A percentile compares a stretch with the other conserved stretches of the same genome.
Evolutionary conservation across 2,888 invertebrate genomes (phyloP).

Genomic region (Melanargia galathea): DNA sequence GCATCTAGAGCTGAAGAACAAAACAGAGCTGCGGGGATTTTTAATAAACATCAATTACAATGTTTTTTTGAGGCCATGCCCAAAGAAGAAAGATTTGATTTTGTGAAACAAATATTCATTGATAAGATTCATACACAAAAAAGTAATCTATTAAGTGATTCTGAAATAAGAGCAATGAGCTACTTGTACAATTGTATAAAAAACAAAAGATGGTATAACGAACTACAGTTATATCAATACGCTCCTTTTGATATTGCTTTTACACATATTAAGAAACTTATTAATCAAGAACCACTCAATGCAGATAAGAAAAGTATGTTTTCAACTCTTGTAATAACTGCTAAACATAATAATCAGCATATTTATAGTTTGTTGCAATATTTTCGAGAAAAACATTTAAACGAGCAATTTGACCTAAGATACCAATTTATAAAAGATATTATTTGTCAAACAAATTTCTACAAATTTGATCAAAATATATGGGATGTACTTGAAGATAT

Average conservation of each 20-base stretch:
- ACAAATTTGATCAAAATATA: conserved; percentile 49
- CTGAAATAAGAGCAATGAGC: conserved; percentile 44
- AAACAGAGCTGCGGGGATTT: conserved; percentile 15
- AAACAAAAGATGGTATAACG: conserved; percentile 29
- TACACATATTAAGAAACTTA: conserved; percentile 53
- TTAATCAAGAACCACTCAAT: conserved; percentile 51
- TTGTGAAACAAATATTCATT: conserved; percentile 58
- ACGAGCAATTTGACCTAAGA: conserved; percentile 46
- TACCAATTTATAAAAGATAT: conserved; percentile 49
- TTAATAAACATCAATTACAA: conserved; percentile 49
- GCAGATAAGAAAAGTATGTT: conserved; percentile 52
- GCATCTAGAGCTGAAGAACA: conserved; percentile 29
- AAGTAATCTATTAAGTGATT: conserved; percentile 38
- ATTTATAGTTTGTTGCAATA: conserved; percentile 52
- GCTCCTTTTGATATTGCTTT: conserved; percentile 60
- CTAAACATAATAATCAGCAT: conserved; percentile 46
- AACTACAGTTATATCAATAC: conserved; percentile 57
- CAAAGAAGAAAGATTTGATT: conserved; percentile 55
- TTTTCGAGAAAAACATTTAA: conserved; percentile 52
- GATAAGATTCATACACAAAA: conserved; percentile 47
- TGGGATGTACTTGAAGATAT: conserved; percentile 59
- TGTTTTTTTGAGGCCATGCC: conserved; percentile 55
- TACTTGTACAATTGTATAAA: conserved; percentile 39
- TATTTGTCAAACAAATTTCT: conserved; percentile 45
- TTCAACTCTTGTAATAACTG: conserved; percentile 48